Evolutionary conservation across 2,888 invertebrate species (phyloP).

Genomic region (Chirona hameri): DNA sequence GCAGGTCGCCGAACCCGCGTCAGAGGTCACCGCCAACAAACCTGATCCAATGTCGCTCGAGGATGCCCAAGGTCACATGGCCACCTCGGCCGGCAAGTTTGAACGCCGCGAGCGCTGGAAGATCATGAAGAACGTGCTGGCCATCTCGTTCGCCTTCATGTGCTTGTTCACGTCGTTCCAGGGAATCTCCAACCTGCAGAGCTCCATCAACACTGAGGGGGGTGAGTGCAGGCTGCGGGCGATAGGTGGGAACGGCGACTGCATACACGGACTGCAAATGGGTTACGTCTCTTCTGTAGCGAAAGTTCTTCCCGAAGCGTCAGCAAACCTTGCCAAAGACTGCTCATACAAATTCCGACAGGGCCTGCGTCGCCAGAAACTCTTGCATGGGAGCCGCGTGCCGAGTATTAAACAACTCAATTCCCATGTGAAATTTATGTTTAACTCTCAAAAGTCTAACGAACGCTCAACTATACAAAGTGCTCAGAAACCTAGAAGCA

Average conservation of each 20-base stretch:
- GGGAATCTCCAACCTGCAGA: slow-evolving; percentile 83
- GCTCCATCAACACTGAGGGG: slow-evolving; percentile 46
- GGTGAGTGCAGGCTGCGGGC: slow-evolving; percentile 35
- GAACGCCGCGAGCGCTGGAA: slow-evolving; percentile 44
- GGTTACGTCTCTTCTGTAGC: neutral
- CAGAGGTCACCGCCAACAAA: neutral
- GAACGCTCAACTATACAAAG: no score
- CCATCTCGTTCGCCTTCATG: slow-evolving; percentile 89
- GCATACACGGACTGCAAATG: neutral
- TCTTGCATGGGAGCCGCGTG: neutral
- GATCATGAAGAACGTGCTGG: slow-evolving; percentile 84
- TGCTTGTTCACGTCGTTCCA: slow-evolving; percentile 95
- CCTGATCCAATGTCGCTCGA: neutral
- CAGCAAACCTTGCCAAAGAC: neutral
- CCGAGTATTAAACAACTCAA: neutral
- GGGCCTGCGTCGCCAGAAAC: neutral
- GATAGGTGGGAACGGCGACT: neutral
- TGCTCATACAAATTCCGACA: neutral
- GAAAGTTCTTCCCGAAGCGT: neutral
- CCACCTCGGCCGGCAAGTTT: neutral
- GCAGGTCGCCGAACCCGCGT: neutral
- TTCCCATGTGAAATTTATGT: no score
- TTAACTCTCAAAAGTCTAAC: no score
- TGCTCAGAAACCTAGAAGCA: no score
- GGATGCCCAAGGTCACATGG: neutral